A percentile compares a stretch with the other conserved stretches of the same genome.
These are phyloP conservation scores for Coleophora deauratella DNA, from an alignment of 2,888 invertebrate genomes.

Conservation along the genomic window DNA sequence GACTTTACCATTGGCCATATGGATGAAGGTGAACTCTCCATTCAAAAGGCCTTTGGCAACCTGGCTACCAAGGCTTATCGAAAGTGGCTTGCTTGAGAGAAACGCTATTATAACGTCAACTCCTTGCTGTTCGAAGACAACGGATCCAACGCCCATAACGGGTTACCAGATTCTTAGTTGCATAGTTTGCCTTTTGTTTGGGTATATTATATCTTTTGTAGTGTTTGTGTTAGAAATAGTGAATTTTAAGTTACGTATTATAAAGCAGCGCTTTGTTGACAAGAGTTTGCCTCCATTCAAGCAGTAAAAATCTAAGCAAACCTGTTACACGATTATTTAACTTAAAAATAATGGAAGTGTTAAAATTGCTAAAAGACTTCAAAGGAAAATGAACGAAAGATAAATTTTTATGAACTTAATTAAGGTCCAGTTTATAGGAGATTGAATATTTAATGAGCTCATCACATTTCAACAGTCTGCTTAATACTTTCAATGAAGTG, in stretches of 20 bases:
- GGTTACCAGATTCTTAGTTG: conserved; percentile 40
- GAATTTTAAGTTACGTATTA: neutral
- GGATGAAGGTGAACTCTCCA: conserved; percentile 46
- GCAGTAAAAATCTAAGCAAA: no score
- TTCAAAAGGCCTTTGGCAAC: conserved; percentile 29
- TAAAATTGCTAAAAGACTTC: no score
- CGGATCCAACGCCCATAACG: conserved; percentile 41
- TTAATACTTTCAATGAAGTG: no score
- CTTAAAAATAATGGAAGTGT: no score
- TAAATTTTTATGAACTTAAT: no score
- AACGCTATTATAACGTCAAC: conserved; percentile 26
- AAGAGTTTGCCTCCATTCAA: no score
- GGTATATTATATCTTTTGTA: conserved; percentile 30
- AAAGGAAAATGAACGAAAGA: no score
- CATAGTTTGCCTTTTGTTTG: conserved; percentile 36
- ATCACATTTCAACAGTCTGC: no score
- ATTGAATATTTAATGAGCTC: no score
- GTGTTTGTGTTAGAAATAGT: conserved; percentile 39
- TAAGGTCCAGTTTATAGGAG: no score
- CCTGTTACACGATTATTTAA: no score
- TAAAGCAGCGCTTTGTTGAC: no score
- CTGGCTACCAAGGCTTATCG: conserved; percentile 47
- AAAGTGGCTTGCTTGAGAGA: conserved; percentile 41
- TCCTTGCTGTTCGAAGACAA: conserved; percentile 16
- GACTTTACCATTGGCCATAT: conserved; percentile 46